Evolutionary conservation across 2,888 invertebrate genomes (phyloP).

Genomic region (Anodontia alba): DNA sequence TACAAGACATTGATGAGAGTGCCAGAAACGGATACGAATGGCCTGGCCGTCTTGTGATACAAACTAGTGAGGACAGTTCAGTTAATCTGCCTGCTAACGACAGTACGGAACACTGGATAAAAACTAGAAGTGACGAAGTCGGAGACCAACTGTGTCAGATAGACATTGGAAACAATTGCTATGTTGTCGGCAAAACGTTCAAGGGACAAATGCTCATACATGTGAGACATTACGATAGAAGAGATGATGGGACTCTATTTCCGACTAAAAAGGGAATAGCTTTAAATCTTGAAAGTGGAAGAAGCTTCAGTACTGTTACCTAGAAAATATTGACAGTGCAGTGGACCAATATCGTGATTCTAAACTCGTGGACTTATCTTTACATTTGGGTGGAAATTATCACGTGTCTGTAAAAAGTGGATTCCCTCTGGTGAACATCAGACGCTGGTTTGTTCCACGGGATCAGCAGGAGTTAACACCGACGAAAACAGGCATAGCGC

Average conservation of each 20-base stretch:
- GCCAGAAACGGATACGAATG: background rate
- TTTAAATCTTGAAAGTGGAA: constrained; percentile 20
- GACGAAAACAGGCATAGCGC: constrained; percentile 20
- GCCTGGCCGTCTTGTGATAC: background rate
- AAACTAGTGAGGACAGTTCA: constrained; percentile 3
- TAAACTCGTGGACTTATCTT: background rate
- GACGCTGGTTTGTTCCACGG: constrained; percentile 9
- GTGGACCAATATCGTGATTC: background rate
- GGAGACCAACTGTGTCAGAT: background rate
- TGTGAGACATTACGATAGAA: background rate
- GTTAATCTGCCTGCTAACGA: background rate
- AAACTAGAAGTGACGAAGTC: background rate
- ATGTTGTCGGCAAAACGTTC: constrained; percentile 13
- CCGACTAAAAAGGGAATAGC: constrained; percentile 11
- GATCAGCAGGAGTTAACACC: background rate
- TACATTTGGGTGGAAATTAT: constrained; percentile 5
- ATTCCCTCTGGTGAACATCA: constrained; percentile 3
- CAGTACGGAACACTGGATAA: background rate
- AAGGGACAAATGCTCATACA: constrained; percentile 14
- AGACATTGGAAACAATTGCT: background rate
- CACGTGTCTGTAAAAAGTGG: constrained; percentile 3
- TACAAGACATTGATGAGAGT: background rate
- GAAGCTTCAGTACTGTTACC: background rate
- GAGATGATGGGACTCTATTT: background rate
- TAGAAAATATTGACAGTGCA: background rate